phyloP scores from a whole-genome alignment of 2,888 invertebrate species.

The Polia nebulosa region DNA sequence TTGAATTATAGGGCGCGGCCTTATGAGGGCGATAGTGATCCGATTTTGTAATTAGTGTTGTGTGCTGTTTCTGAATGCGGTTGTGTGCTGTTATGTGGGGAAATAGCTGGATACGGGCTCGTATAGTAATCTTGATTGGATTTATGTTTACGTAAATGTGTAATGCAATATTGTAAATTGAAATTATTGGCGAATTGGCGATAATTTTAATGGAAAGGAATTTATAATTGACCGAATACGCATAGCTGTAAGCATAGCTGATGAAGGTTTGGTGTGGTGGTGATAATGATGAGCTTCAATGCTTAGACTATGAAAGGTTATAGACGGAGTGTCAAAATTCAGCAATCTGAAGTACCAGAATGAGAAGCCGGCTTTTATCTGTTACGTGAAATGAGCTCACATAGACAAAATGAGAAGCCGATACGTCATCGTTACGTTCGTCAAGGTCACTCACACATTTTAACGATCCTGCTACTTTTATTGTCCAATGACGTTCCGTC shows the following conservation, averaged over 20 bases:
- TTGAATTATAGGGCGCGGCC: conserved; percentile 86
- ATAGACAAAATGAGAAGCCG: no score
- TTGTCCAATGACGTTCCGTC: no score
- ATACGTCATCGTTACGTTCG: no score
- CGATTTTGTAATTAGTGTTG: conserved; percentile 78
- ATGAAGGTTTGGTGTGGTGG: fast-evolving
- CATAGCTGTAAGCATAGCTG: no score
- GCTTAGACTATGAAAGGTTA: no score
- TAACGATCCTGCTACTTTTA: no score
- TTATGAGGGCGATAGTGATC: conserved; percentile 79
- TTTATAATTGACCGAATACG: not conserved
- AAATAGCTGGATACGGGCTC: conserved; percentile 54
- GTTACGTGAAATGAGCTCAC: no score
- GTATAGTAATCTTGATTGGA: conserved; percentile 45
- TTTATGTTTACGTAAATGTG: conserved; percentile 43
- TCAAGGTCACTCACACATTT: no score
- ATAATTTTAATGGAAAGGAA: not conserved
- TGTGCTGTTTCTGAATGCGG: conserved; percentile 59
- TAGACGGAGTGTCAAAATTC: no score
- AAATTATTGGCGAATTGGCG: not conserved
- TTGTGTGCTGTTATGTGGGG: conserved; percentile 43
- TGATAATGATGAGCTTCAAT: not conserved
- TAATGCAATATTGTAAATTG: conserved; percentile 29
- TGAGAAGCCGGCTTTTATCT: no score
- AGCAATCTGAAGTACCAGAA: no score